Base-by-base conservation (phyloP, 2,888 invertebrate genomes). In the Hartigia nigra region DNA sequence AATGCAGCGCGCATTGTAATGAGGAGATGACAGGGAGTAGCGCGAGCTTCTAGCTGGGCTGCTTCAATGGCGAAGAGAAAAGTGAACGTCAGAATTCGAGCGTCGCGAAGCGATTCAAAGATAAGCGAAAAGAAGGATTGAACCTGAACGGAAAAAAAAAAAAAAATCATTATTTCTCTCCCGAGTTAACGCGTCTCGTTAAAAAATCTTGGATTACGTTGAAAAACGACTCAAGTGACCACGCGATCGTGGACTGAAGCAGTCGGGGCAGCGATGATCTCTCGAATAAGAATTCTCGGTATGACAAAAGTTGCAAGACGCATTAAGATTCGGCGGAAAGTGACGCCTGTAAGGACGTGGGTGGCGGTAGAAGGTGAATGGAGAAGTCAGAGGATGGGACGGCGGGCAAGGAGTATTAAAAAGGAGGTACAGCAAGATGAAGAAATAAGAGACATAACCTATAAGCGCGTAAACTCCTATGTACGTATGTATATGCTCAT, bases 1-100 rank as follows among this genome's bases (percentile, higher is more conserved):
- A 86, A 89, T 89, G 88, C 89, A 89, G 82, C 83, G 86, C 84
- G 90, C 88, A 89, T 90, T 86, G 87, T 89, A 90, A 90, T 87
- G 88, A 89, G 87, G 85, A 82, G 85, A 85, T 85, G 86, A 87
- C 88, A 87, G 86, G 87, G 88, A 81, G 84, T 85, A 86, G 84
- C 85, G 85, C 86, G 87, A 87, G 88, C 88, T 87, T 86, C 85
- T 86, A 86, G 87, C 86, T 85, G 85, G 80, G 85, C 83, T 82
- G 82, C 82, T 69, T 69, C 74, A 34, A 72, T 72, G 32, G 12
- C 72, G 14, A 34, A 2, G 12, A 31, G 72, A 23, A 55, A 55
- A 9, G 9, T 55, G 55, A 31, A 74, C n/a, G 14, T 36, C 79
- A n/a, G 78, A 34, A 4, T 3, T 34, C 78, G 74, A 39, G 77